Base-by-base conservation (phyloP, 1,140 invertebrate species). In the Paralvinella palmiformis region DNA sequence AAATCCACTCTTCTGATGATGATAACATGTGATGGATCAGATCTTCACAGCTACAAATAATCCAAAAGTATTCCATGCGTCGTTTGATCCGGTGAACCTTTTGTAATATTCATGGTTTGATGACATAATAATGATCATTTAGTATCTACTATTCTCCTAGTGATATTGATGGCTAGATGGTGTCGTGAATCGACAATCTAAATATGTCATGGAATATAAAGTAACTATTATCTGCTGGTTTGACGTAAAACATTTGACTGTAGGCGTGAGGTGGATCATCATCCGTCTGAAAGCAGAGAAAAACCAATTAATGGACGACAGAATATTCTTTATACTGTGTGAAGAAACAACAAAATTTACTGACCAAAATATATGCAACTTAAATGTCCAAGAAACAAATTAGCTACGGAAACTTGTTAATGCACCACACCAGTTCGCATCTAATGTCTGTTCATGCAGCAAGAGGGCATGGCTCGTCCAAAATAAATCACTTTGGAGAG, bases 141-240 rank as follows among this genome's bases (percentile, higher is more conserved):
- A 32, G 17, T 20, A 29, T 52, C 48, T 52, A 29, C 24, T 52
- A 52, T 15, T 52, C 24, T 52, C 48, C 31, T 22, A 52, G 31
- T n/a, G 48, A 22, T n/a, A n/a, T n/a, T n/a, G n/a, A n/a, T n/a
- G n/a, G n/a, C n/a, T n/a, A n/a, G n/a, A n/a, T n/a, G 10, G 37
- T 29, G 83, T 92, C 86, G 81, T 93, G 91, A 71, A 93, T 85
- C 68, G 88, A 88, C 72, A 94, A 86, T 79, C 91, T 85, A 85
- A 94, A 94, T 76, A 91, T 87, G 81, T 94, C 91, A 81, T 94
- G 91, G 83, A 92, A 89, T 73, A 93, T 87, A 84, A 90, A 93
- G 86, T 91, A 94, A 78, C 87, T 89, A 73, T 85, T 88, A 79
- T 86, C 88, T 73, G 90, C 86, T 68, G 89, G 89, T 84, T 91